A percentile compares a stretch with the other conserved stretches of the same genome.
Conservation (phyloP, 1,140 invertebrate species). For the Drosophila bipectinata region DNA sequence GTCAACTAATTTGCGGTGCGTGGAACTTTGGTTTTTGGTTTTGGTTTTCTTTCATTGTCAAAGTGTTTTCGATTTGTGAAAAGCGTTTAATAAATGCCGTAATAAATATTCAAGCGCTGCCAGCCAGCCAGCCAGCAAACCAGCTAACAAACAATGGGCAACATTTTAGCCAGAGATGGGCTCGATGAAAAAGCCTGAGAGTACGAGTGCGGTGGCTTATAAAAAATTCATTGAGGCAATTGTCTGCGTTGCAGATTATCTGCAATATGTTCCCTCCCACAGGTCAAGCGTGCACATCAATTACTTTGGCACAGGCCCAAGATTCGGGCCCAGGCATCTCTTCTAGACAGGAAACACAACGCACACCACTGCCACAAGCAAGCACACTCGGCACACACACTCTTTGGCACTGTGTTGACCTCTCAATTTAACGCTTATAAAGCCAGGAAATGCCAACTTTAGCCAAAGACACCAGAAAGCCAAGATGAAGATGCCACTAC, state of each 20-base stretch:
- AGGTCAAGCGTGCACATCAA: slow-evolving; percentile 84
- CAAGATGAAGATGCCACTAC: slow-evolving; percentile 20
- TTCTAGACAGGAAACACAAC: slow-evolving; percentile 56
- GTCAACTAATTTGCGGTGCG: slow-evolving; percentile 70
- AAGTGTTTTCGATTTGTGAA: slow-evolving; percentile 61
- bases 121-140: background rate
- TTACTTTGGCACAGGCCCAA: slow-evolving; percentile 83
- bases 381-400: slow-evolving; percentile 13
- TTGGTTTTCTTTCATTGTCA: slow-evolving; percentile 38
- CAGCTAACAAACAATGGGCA: slow-evolving; percentile 64
- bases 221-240: slow-evolving; percentile 82
- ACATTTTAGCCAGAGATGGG: slow-evolving; percentile 64
- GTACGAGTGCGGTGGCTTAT: slow-evolving; percentile 63
- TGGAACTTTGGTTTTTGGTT: slow-evolving; percentile 62
- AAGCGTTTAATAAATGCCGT: slow-evolving; percentile 73
- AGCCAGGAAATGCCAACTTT: slow-evolving; percentile 76
- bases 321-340: slow-evolving; percentile 46
- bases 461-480: slow-evolving; percentile 36
- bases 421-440: slow-evolving; percentile 81
- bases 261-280: slow-evolving; percentile 84
- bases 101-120: slow-evolving; percentile 71
- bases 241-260: slow-evolving; percentile 83
- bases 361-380: slow-evolving; percentile 20
- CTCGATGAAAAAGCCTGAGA: slow-evolving; percentile 50
- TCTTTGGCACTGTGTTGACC: slow-evolving; percentile 63